phyloP scores from a whole-genome alignment of 2,113 vertebrate genomes.

The Pygathrix nemaeus region DNA sequence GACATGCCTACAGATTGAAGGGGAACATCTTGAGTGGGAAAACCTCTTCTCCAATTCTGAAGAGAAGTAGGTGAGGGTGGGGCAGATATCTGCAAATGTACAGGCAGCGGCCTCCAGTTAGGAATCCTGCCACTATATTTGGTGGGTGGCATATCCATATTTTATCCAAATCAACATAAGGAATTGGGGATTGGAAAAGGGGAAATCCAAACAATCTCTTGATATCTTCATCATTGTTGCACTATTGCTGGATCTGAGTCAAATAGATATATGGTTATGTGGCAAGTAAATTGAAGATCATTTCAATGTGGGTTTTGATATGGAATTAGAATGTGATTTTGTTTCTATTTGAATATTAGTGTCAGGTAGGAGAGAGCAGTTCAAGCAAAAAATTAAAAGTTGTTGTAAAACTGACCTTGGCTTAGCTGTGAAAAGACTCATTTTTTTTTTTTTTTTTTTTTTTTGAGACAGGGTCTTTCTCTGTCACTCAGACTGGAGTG shows the following conservation, averaged over 20 bases:
- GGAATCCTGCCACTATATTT: neutral
- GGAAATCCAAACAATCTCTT: neutral
- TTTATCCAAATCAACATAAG: neutral
- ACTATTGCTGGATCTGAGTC: neutral
- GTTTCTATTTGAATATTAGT: neutral
- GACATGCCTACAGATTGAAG: neutral
- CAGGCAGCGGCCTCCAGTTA: neutral
- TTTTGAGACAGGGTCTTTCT: too few relatives aligned
- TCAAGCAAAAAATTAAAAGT: neutral
- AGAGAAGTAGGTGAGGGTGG: neutral
- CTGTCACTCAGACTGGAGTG: too few relatives aligned
- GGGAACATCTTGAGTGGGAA: neutral
- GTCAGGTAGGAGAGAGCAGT: neutral
- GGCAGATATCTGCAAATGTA: neutral
- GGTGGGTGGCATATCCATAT: neutral
- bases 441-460: too few relatives aligned
- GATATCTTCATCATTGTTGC: neutral
- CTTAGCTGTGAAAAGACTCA: neutral
- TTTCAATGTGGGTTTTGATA: neutral
- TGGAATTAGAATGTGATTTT: neutral
- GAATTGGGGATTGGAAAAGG: neutral
- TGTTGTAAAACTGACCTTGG: neutral
- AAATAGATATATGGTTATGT: neutral
- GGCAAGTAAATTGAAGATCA: neutral
- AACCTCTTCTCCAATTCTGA: neutral